A percentile compares a stretch with the other conserved stretches of the same genome.
phyloP scores from a whole-genome alignment of 2,888 invertebrate species.

The Alloscopus bannaensis region DNA sequence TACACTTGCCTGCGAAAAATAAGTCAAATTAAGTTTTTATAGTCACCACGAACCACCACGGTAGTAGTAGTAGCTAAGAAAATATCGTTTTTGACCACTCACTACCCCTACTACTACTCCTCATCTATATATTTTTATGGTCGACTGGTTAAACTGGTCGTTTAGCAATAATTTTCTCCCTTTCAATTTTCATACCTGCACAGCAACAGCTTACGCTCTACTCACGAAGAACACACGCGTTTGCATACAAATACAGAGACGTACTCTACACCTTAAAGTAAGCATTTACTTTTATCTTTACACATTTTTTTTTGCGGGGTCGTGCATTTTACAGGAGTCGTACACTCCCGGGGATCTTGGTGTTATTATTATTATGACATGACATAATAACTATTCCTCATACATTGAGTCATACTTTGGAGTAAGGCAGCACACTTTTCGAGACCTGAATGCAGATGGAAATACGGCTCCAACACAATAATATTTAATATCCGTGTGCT shows the following conservation, averaged over 20 bases:
- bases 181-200: constrained; percentile 11
- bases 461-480: too few relatives aligned
- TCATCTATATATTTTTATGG: constrained; percentile 3
- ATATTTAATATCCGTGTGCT: too few relatives aligned
- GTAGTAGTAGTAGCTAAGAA: neutral
- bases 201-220: too few relatives aligned
- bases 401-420: neutral
- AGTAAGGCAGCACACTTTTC: too few relatives aligned
- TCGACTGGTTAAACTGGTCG: constrained; percentile 1
- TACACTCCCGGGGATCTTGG: too few relatives aligned
- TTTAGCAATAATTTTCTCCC: neutral
- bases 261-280: too few relatives aligned
- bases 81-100: neutral
- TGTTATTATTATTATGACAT: too few relatives aligned
- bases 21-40: neutral
- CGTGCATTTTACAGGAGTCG: too few relatives aligned
- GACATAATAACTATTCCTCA: neutral
- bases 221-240: too few relatives aligned
- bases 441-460: constrained; percentile 46
- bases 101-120: neutral
- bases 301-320: too few relatives aligned
- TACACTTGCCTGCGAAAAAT: neutral
- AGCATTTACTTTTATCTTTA: too few relatives aligned
- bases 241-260: too few relatives aligned
- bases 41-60: neutral